Percentiles rank a stretch among this genome's conserved stretches.
Conservation (phyloP, 2,113 vertebrate species). For the Corvus moneduloides region DNA sequence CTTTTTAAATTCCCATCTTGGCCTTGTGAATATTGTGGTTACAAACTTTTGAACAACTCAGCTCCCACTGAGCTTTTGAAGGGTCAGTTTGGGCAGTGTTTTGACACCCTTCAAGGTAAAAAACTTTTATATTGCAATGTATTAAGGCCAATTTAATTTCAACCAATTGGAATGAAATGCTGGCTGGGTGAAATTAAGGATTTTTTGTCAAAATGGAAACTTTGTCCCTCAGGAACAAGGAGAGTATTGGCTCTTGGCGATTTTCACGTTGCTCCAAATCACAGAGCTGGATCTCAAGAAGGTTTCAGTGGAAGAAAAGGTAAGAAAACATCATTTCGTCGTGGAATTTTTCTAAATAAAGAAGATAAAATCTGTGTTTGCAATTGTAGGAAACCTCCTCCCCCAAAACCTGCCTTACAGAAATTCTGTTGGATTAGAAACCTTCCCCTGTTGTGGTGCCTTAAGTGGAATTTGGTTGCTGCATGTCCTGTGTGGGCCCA, state of each 20-base stretch:
- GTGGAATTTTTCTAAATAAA: neutral
- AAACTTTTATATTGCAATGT: neutral
- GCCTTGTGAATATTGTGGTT: neutral
- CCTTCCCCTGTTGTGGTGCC: neutral
- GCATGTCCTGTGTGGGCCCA: neutral
- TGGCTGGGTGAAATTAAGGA: neutral
- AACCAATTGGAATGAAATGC: fast-evolving
- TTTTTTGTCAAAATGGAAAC: neutral
- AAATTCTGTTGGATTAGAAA: neutral
- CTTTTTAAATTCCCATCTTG: neutral
- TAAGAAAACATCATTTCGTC: neutral
- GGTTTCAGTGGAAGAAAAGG: conserved; percentile 89
- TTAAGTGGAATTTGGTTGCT: neutral
- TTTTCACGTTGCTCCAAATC: conserved; percentile 84
- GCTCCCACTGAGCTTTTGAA: neutral
- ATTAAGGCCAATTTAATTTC: neutral
- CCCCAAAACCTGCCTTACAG: neutral
- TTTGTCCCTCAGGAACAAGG: conserved; percentile 75
- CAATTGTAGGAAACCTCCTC: neutral
- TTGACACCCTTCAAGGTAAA: neutral
- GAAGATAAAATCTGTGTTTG: neutral
- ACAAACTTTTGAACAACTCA: neutral
- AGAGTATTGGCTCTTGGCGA: conserved; percentile 78
- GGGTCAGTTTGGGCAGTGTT: neutral
- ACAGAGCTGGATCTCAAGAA: conserved; percentile 82